A percentile compares a stretch with the other conserved stretches of the same genome.
Evolutionary conservation across 2,113 vertebrate species (phyloP).

Genomic region (Oenanthe oenanthe): DNA sequence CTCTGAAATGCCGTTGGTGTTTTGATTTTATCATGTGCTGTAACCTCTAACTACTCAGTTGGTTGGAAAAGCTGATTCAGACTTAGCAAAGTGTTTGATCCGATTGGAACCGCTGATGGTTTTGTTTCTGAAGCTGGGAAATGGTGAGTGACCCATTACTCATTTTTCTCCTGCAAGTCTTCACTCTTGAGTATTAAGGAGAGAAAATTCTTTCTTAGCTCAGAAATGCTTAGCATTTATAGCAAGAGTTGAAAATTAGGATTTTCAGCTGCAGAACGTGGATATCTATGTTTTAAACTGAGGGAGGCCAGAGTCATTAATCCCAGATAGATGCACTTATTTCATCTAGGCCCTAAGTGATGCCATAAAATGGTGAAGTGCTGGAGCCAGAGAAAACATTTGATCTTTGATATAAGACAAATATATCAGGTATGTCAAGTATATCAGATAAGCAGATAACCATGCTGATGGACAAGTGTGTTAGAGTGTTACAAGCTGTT

Average conservation of each 20-base stretch:
- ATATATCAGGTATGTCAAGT: not conserved
- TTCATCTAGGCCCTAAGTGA: not conserved
- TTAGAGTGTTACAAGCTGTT: not conserved
- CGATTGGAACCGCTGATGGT: not conserved
- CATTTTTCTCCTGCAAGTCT: not conserved
- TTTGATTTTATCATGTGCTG: not conserved
- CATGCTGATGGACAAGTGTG: not conserved
- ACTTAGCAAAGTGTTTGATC: not conserved
- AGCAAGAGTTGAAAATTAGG: not conserved
- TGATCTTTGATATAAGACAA: not conserved
- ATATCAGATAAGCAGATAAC: not conserved
- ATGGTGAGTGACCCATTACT: not conserved
- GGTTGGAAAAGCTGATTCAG: conserved; percentile 13
- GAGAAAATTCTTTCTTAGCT: not conserved
- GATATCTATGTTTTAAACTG: not conserved
- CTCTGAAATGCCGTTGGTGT: not conserved
- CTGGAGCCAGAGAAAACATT: not conserved
- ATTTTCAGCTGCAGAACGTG: not conserved
- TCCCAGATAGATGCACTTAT: not conserved
- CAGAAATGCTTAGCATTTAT: not conserved
- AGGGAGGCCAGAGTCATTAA: not conserved
- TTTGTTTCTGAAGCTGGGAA: not conserved
- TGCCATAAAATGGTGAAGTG: not conserved
- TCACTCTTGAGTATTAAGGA: not conserved
- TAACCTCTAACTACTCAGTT: not conserved